phyloP scores from a whole-genome alignment of 2,113 vertebrate species.

The Heloderma charlesbogerti region DNA sequence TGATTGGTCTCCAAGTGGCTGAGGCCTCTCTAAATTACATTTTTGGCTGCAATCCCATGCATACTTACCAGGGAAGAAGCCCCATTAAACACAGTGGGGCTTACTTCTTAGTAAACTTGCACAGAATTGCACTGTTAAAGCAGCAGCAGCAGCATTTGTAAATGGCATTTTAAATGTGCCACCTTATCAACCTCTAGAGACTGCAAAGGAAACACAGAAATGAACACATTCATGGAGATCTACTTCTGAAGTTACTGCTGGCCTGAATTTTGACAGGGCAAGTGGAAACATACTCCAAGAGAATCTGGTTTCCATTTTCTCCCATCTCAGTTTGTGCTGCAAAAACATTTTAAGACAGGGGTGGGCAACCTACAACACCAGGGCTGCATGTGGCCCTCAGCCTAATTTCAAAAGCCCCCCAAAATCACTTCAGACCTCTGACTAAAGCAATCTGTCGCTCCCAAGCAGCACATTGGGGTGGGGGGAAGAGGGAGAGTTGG shows the following conservation, averaged over 20 bases:
- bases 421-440: too few relatives aligned
- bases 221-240: neutral
- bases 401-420: too few relatives aligned
- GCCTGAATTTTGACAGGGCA: neutral
- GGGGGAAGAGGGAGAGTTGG: neutral
- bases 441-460: too few relatives aligned
- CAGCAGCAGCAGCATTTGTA: neutral
- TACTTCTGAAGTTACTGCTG: neutral
- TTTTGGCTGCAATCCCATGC: neutral
- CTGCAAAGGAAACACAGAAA: neutral
- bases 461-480: too few relatives aligned
- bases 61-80: neutral
- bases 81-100: neutral
- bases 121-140: neutral
- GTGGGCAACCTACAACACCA: too few relatives aligned
- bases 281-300: neutral
- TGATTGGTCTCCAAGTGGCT: neutral
- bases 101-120: neutral
- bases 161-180: neutral
- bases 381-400: too few relatives aligned
- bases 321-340: neutral
- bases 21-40: neutral
- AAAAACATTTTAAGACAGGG: too few relatives aligned
- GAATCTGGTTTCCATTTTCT: neutral
- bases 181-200: neutral